phyloP scores from a whole-genome alignment of 2,888 invertebrate genomes.

The Rapana venosa region DNA sequence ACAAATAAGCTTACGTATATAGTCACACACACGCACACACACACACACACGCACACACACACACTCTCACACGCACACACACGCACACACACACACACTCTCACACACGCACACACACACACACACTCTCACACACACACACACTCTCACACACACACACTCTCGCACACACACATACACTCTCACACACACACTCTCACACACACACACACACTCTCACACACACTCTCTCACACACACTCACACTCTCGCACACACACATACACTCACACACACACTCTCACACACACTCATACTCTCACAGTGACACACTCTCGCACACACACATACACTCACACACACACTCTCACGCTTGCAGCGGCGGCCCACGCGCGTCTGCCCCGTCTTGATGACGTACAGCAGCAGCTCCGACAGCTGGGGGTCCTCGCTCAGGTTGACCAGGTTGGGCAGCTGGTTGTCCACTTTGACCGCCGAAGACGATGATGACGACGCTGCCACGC shows the following conservation, averaged over 20 bases:
- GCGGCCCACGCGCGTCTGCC: constrained; percentile 80
- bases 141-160: not conserved
- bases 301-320: no score
- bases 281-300: no score
- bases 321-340: not conserved
- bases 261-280: no score
- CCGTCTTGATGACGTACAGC: constrained; percentile 81
- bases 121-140: not conserved
- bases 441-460: constrained; percentile 80
- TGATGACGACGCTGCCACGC: constrained; percentile 81
- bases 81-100: not conserved
- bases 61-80: not conserved
- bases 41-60: not conserved
- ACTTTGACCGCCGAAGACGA: constrained; percentile 79
- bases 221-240: not conserved
- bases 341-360: constrained; percentile 51
- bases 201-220: not conserved
- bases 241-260: constrained; percentile 1
- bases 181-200: not conserved
- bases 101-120: not conserved
- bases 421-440: constrained; percentile 84
- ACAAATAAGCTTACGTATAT: no score
- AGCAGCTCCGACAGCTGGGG: constrained; percentile 83
- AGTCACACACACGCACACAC: not conserved
- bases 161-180: no score